Evolutionary conservation across 2,888 invertebrate genomes (phyloP).

Genomic region (Cerastoderma edule): DNA sequence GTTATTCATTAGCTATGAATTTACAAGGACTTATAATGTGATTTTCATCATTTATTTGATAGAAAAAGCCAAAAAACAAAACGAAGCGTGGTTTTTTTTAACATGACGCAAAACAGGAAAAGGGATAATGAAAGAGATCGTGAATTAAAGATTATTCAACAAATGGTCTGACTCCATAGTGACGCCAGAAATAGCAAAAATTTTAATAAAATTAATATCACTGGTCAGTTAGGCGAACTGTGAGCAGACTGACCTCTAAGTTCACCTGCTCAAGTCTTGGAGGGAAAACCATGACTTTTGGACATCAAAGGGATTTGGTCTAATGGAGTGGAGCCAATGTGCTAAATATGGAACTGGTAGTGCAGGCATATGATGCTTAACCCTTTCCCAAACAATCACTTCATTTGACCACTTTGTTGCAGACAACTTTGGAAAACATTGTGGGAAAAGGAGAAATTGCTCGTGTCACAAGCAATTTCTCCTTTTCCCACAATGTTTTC

Average conservation of each 20-base stretch:
- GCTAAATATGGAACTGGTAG: conserved; percentile 16
- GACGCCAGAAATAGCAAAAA: conserved; percentile 17
- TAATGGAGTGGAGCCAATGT: conserved; percentile 21
- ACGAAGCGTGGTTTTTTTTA: too few species aligned
- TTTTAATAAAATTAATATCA: conserved; percentile 17
- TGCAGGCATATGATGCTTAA: conserved; percentile 7
- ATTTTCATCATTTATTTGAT: too few species aligned
- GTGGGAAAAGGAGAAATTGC: too few species aligned
- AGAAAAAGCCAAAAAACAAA: too few species aligned
- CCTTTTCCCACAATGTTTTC: too few species aligned
- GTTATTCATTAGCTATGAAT: too few species aligned
- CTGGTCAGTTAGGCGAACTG: conserved; percentile 5
- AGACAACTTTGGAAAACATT: too few species aligned
- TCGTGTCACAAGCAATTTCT: too few species aligned
- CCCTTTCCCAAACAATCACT: neutral
- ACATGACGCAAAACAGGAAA: neutral
- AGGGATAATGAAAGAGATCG: too few species aligned
- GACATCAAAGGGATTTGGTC: conserved; percentile 9
- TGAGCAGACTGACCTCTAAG: conserved; percentile 1
- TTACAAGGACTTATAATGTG: too few species aligned
- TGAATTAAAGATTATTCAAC: conserved; percentile 16
- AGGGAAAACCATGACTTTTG: conserved; percentile 5
- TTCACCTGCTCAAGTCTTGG: conserved; percentile 16
- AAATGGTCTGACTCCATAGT: conserved; percentile 4
- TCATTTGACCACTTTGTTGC: too few species aligned